Base-by-base conservation (phyloP, 2,797 vertebrate genomes). In the Gambelia wislizenii region DNA sequence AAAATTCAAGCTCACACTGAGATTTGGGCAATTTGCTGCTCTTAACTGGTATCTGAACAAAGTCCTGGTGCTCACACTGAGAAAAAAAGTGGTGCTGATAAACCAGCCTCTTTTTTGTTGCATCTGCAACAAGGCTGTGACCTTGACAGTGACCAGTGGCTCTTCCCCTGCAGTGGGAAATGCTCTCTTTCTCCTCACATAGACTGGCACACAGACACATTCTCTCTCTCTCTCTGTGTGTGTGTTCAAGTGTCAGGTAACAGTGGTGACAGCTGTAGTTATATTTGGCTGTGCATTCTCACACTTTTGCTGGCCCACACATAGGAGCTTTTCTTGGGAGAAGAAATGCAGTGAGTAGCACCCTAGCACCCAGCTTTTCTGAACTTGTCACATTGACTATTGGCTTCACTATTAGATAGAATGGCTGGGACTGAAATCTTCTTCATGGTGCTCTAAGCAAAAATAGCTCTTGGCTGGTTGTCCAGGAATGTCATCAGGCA, bases 221-320 rank as follows among this genome's bases (percentile, higher is more conserved):
- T 18, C 78, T 1, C 47, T 47, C 47, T 47, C 14, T 1, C 59
- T 14, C n/a, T 5, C 13, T 1, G 2, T 12, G 52, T 12, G 69
- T 20, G 12, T 10, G 59, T 59, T 80, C 75, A 56, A 83, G 88
- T 87, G 83, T 88, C 12, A 59, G 6, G 18, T 22, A 12, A 61
- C 91, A 87, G 87, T 83, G 84, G 83, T 87, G 20, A 18, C 36
- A 49, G 3, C 93, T 93, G 90, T 77, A 88, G 87, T 91, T 89
- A 8, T 27, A 2, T 86, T 4, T 76, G 85, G 76, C 75, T 86
- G 70, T 84, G 72, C 22, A 6, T 47, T 44, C 12, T 5, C 52
- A 16, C 7, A 27, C 12, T 81, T 44, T 9, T 74, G 39, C 83
- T 72, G 0, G 1, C 8, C 25, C 42, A 13, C 56, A 7, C 16